Base-by-base conservation (phyloP, 2,888 invertebrate species). In the Beris morrisii region DNA sequence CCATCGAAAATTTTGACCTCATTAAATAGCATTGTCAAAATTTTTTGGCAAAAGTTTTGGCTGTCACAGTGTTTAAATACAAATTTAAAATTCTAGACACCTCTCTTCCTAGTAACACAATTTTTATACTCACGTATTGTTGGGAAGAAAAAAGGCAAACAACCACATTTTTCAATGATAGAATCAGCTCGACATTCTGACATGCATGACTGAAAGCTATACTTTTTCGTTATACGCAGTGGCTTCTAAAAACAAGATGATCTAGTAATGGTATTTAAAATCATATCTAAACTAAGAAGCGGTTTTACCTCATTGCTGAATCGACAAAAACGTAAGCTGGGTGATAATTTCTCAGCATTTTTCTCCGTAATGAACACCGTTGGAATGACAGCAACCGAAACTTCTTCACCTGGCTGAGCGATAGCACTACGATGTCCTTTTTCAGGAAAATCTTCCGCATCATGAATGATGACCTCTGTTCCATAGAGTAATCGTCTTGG, bases 61-160 rank as follows among this genome's bases (percentile, higher is more conserved):
- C 22, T 2, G 22, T 22, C 22, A 22, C 2, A 22, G 22, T 22
- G 22, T 22, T 22, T 22, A 22, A 22, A 22, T 2, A 22, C 1
- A 22, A 22, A 2, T 22, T 22, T 22, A 22, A 22, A 22, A 22
- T 22, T 3, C 22, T 22, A 22, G 3, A 22, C n/a, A n/a, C 22
- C 22, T n/a, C n/a, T n/a, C 22, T 22, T 22, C 22, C 22, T 22
- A 22, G 22, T 22, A 22, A 3, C 22, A 22, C 22, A 22, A 3
- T 22, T 22, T 22, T 22, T 22, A 22, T 22, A 53, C 73, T 75
- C 68, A 78, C 79, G 65, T 7, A 69, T 66, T 13, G 72, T 70
- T 3, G 79, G 79, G 68, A 76, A 80, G 64, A 76, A 81, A 72
- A 79, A 81, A 12, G 81, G 81, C 15, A 79, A 64, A 64, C 81